phyloP scores from a whole-genome alignment of 2,888 invertebrate genomes.

The Cinara cedri region DNA sequence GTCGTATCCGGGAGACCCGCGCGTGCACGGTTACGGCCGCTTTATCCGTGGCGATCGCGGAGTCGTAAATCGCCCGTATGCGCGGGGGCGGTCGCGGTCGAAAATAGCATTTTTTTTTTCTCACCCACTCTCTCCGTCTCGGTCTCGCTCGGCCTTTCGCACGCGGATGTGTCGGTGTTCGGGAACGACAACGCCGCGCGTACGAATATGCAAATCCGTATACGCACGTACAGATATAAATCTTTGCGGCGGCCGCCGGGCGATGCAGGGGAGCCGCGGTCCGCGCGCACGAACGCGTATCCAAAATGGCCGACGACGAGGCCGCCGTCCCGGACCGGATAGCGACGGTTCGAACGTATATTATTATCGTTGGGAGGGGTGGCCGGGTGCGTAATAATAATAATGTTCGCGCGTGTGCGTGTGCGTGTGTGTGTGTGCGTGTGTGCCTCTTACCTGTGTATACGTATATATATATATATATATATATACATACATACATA shows the following conservation, averaged over 20 bases:
- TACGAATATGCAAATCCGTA: conserved; percentile 50
- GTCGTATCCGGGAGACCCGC: conserved; percentile 9
- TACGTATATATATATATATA: neutral
- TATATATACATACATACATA: neutral
- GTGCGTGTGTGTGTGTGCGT: neutral
- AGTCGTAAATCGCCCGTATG: conserved; percentile 54
- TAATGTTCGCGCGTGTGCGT: neutral
- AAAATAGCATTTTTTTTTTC: conserved; percentile 7
- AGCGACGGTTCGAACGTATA: conserved; percentile 19
- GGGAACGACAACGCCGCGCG: too few species aligned
- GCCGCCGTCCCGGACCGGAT: conserved; percentile 6
- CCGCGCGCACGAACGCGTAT: conserved; percentile 43
- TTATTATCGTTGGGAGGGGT: conserved; percentile 18
- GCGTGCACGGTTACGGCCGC: conserved; percentile 15
- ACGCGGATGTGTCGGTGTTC: too few species aligned
- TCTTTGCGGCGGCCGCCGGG: conserved; percentile 24
- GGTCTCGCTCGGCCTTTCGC: too few species aligned
- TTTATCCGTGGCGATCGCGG: conserved; percentile 1
- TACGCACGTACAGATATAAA: conserved; percentile 48
- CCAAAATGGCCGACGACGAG: conserved; percentile 52
- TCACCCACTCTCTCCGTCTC: too few species aligned
- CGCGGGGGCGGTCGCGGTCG: conserved; percentile 41
- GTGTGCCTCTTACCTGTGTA: neutral
- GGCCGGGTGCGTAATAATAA: conserved; percentile 9
- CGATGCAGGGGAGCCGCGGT: conserved; percentile 14